Conservation (phyloP, 2,888 invertebrate species). For the Calliscelio sp. region DNA sequence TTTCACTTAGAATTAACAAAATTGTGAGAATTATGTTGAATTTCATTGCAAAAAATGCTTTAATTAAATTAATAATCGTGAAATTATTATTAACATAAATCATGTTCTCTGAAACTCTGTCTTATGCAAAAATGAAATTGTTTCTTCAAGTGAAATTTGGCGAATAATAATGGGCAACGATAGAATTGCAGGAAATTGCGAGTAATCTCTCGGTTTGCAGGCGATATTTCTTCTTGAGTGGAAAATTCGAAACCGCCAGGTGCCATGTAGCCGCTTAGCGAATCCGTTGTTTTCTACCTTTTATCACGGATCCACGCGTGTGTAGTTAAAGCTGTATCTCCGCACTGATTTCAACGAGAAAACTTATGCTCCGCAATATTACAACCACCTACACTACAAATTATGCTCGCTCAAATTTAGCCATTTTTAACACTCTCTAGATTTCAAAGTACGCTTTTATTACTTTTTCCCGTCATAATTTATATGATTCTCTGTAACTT, state of each 20-base stretch:
- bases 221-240: slow-evolving; percentile 41
- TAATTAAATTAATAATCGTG: no score
- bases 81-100: no score
- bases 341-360: slow-evolving; percentile 29
- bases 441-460: slow-evolving; percentile 13
- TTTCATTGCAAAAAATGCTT: no score
- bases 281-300: slow-evolving; percentile 41
- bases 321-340: slow-evolving; percentile 39
- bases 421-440: slow-evolving; percentile 5
- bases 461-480: slow-evolving; percentile 7
- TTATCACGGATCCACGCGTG: slow-evolving; percentile 31
- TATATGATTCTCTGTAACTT: slow-evolving; percentile 1
- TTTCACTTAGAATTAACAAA: no score
- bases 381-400: slow-evolving; percentile 11
- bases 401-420: slow-evolving; percentile 31
- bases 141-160: slow-evolving; percentile 13
- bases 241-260: slow-evolving; percentile 51
- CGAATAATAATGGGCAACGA: slow-evolving; percentile 28
- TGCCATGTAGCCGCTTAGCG: slow-evolving; percentile 29
- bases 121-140: neutral
- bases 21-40: no score
- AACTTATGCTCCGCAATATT: slow-evolving; percentile 10
- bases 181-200: slow-evolving; percentile 44
- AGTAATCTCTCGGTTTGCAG: slow-evolving; percentile 31
- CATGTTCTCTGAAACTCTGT: no score